These are phyloP conservation scores for Plectus sambesii DNA, from an alignment of 1,140 invertebrate species.

Conservation along the genomic window DNA sequence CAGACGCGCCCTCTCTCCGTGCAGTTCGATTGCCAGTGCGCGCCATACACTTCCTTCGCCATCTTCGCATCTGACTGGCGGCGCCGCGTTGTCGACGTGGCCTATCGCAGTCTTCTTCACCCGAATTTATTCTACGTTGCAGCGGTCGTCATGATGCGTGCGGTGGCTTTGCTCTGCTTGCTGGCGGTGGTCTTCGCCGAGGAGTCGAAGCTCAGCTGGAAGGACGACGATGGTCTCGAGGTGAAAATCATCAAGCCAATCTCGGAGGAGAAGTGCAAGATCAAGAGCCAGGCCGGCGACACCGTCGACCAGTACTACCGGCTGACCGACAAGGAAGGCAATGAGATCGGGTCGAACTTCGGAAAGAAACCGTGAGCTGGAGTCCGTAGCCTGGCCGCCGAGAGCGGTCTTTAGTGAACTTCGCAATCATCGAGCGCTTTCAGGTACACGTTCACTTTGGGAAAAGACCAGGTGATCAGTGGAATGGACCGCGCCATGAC, in stretches of 20 bases:
- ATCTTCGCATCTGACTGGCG: no score
- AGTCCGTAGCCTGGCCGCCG: no score
- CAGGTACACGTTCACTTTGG: constrained; percentile 42
- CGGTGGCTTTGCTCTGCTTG: constrained; percentile 4
- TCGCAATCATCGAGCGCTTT: constrained; percentile 11
- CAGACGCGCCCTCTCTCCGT: no score
- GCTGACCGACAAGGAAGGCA: constrained; percentile 38
- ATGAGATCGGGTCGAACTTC: constrained; percentile 44
- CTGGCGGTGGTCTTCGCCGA: constrained; percentile 17
- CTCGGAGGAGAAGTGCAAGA: constrained; percentile 35
- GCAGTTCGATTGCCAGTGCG: no score
- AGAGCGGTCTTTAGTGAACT: no score
- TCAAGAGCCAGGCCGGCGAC: constrained; percentile 43
- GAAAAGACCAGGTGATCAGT: constrained; percentile 36
- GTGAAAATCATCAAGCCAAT: constrained; percentile 43
- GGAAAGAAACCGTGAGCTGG: constrained; percentile 41
- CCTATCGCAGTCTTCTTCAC: no score
- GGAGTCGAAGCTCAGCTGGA: constrained; percentile 20
- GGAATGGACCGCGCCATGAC: constrained; percentile 41
- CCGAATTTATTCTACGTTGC: no score
- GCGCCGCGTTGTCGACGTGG: no score
- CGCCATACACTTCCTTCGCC: no score
- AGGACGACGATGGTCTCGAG: constrained; percentile 41
- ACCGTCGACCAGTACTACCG: constrained; percentile 43
- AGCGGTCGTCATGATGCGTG: no score